Evolutionary conservation across 2,113 vertebrate genomes (phyloP).

Genomic region (Falcunculus frontatus): DNA sequence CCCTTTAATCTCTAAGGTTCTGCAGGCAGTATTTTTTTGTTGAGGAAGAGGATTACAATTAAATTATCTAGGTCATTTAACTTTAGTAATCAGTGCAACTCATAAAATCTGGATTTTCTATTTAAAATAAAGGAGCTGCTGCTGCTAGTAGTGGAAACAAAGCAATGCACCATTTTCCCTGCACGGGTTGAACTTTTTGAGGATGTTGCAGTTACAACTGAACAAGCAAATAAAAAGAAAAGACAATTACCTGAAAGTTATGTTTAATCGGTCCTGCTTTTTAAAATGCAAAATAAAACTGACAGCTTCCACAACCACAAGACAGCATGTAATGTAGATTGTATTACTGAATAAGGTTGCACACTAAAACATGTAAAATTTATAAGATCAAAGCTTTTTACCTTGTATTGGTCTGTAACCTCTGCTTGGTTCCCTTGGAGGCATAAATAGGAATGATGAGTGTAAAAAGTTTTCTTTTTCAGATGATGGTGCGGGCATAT

Average conservation of each 20-base stretch:
- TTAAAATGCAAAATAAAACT: background rate
- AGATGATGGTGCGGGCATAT: background rate
- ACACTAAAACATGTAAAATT: background rate
- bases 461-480: background rate
- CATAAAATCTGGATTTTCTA: background rate
- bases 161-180: background rate
- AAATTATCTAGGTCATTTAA: constrained; percentile 24
- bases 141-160: background rate
- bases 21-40: background rate
- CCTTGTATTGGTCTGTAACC: background rate
- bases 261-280: background rate
- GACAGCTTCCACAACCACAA: background rate
- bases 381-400: background rate
- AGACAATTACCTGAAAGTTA: background rate
- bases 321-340: background rate
- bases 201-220: background rate
- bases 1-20: background rate
- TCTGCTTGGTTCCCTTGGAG: background rate
- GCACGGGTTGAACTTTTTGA: background rate
- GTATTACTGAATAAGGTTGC: background rate
- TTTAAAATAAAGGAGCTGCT: background rate
- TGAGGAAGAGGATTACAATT: background rate
- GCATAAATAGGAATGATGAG: background rate
- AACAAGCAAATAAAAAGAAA: background rate
- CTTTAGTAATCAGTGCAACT: background rate